Evolutionary conservation across 2,888 invertebrate genomes (phyloP).

Genomic region (Drosophila pegasa): DNA sequence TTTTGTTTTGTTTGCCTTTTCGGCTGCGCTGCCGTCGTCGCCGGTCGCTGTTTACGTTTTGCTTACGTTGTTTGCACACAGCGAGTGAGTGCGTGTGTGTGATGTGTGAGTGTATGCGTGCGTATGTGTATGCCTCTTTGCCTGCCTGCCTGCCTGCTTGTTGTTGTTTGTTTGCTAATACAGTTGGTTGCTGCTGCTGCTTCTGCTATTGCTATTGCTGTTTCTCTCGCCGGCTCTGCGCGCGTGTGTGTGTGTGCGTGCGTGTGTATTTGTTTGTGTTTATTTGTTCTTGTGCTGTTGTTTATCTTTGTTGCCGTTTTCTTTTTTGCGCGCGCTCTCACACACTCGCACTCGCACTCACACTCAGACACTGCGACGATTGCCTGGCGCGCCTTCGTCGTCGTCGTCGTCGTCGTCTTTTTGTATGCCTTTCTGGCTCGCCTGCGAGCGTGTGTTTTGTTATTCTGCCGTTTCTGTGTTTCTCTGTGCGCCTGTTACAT

Average conservation of each 20-base stretch:
- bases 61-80: slow-evolving; percentile 39
- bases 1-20: slow-evolving; percentile 59
- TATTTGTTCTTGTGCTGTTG: slow-evolving; percentile 57
- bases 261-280: slow-evolving; percentile 36
- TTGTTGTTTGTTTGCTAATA: slow-evolving; percentile 69
- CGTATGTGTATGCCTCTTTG: slow-evolving; percentile 22
- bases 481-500: slow-evolving; percentile 75
- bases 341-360: slow-evolving; percentile 17
- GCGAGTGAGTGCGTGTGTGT: neutral
- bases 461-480: slow-evolving; percentile 32
- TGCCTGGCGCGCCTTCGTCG: slow-evolving; percentile 41
- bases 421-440: slow-evolving; percentile 44
- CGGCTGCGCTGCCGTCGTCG: slow-evolving; percentile 34
- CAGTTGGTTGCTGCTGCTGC: slow-evolving; percentile 44
- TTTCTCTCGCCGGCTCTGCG: slow-evolving; percentile 39
- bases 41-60: slow-evolving; percentile 62
- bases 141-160: slow-evolving; percentile 30
- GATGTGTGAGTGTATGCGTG: slow-evolving; percentile 2
- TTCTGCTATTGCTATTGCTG: slow-evolving; percentile 29
- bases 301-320: slow-evolving; percentile 74
- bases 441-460: slow-evolving; percentile 17
- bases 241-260: slow-evolving; percentile 17
- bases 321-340: slow-evolving; percentile 45
- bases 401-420: slow-evolving; percentile 28
- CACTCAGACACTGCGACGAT: slow-evolving; percentile 14